Evolutionary conservation across 2,888 invertebrate genomes (phyloP).

Genomic region (Agrotis exclamationis): DNA sequence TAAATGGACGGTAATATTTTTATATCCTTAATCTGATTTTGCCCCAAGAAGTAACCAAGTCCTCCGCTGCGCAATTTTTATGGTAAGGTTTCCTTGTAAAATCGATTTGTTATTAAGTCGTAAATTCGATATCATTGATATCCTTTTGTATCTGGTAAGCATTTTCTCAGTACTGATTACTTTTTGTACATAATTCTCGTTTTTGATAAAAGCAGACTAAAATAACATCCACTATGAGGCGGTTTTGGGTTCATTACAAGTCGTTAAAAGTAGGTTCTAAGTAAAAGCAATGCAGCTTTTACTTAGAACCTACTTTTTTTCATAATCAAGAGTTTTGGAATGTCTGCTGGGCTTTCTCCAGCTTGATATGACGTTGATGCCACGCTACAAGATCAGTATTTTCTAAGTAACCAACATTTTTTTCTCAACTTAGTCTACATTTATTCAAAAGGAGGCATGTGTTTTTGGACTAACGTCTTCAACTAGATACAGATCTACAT

Average conservation of each 20-base stretch:
- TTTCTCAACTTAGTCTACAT: background rate
- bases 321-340: too few species aligned
- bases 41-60: constrained; percentile 31
- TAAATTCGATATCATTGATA: background rate
- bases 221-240: background rate
- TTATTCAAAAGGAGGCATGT: background rate
- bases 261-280: too few species aligned
- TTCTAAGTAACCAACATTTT: background rate
- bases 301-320: too few species aligned
- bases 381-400: background rate
- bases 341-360: too few species aligned
- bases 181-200: background rate
- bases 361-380: too few species aligned
- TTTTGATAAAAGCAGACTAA: background rate
- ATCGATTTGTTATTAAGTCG: constrained; percentile 20
- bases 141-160: background rate
- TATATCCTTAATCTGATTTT: constrained; percentile 51
- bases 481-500: constrained; percentile 17
- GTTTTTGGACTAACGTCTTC: constrained; percentile 1
- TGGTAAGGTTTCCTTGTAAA: constrained; percentile 28
- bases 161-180: background rate
- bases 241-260: too few species aligned
- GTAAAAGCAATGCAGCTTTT: too few species aligned
- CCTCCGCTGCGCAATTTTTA: constrained; percentile 27
- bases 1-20: constrained; percentile 50